phyloP scores from a whole-genome alignment of 2,797 vertebrate species.

The Eutrigla gurnardus region DNA sequence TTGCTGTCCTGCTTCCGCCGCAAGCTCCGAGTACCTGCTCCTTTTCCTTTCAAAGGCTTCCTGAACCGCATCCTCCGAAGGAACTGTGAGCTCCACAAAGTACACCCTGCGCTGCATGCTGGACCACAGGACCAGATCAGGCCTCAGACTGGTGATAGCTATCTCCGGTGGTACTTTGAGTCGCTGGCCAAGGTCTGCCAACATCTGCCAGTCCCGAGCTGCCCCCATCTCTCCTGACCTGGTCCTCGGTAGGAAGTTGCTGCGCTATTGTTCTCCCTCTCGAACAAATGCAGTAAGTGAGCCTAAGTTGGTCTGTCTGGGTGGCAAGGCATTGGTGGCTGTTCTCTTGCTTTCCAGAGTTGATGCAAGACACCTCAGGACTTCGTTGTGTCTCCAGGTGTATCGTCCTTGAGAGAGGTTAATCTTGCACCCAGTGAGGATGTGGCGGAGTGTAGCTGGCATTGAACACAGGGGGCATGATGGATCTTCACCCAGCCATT shows the following conservation, averaged over 20 bases:
- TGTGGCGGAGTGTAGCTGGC: background rate
- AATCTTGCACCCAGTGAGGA: background rate
- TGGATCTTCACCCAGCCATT: background rate
- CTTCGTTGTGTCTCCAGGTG: no score
- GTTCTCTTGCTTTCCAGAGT: background rate
- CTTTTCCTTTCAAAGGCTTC: background rate
- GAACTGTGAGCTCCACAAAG: rapidly evolving
- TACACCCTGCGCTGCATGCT: rapidly evolving
- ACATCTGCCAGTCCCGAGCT: no score
- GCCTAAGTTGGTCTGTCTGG: no score
- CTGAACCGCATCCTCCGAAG: background rate
- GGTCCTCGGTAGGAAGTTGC: no score
- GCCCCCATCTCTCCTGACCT: no score
- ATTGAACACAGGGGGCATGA: background rate
- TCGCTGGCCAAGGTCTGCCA: no score
- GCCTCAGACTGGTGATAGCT: background rate
- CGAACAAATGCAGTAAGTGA: no score
- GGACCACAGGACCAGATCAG: background rate
- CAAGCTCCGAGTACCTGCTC: background rate
- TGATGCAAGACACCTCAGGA: background rate
- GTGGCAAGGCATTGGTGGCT: no score
- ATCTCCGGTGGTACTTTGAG: no score
- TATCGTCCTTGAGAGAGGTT: background rate
- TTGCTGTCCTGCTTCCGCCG: rapidly evolving
- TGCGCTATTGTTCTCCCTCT: no score